Percentiles rank a stretch among this genome's conserved stretches.
phyloP scores from a whole-genome alignment of 2,113 vertebrate species.

The Triplophysa siluroides region DNA sequence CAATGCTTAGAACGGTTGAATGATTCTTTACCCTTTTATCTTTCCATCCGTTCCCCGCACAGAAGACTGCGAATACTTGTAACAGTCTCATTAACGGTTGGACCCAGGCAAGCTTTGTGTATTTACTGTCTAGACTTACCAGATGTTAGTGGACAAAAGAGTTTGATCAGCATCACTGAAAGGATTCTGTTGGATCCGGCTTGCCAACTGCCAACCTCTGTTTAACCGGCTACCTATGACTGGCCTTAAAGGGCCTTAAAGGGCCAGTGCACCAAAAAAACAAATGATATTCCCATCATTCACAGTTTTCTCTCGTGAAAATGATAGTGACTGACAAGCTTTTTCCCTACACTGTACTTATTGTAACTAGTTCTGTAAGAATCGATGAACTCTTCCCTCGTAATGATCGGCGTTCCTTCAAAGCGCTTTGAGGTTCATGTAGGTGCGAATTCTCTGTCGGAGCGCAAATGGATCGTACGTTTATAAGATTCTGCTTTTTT shows the following conservation, averaged over 20 bases:
- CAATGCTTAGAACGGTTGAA: not conserved
- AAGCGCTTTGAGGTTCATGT: conserved; percentile 20
- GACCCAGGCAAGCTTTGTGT: too few species aligned
- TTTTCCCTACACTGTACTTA: not conserved
- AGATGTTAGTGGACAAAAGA: not conserved
- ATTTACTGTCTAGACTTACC: too few species aligned
- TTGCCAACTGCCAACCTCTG: conserved; percentile 31
- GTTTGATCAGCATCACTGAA: not conserved
- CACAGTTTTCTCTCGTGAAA: too few species aligned
- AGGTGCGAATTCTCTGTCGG: conserved; percentile 59
- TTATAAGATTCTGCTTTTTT: conserved; percentile 59
- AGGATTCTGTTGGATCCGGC: conserved; percentile 1
- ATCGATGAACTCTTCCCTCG: not conserved
- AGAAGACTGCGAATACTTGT: not conserved
- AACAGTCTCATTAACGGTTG: not conserved
- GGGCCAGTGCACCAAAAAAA: too few species aligned
- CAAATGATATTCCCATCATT: too few species aligned
- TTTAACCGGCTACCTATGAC: conserved; percentile 2
- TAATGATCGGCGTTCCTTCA: conserved; percentile 6
- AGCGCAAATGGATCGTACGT: conserved; percentile 69
- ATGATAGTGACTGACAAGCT: not conserved
- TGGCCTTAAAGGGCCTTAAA: not conserved
- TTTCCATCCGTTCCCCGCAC: not conserved
- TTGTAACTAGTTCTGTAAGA: not conserved
- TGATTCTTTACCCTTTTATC: not conserved